Evolutionary conservation across 2,113 vertebrate species (phyloP), one percentile per base, ranked within the genome.

Genomic region (Bambusicola thoracicus): DNA sequence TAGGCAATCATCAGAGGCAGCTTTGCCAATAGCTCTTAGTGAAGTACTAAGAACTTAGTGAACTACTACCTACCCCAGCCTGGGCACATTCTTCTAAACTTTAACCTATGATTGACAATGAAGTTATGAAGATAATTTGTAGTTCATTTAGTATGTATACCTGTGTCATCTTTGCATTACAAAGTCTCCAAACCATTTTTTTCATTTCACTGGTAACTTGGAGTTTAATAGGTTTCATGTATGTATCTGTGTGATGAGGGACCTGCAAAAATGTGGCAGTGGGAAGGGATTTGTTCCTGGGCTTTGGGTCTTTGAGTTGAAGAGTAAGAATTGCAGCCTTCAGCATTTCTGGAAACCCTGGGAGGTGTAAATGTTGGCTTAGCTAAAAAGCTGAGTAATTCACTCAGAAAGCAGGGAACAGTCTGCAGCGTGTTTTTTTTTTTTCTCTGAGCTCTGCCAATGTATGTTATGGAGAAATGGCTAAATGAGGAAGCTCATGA

Each of bases 401-500:
- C 91, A 92, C 87, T 89, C 34, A 38, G 92, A 87, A 94, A 96
- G 92, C 75, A 91, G 89, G 69, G 84, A 93, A 94, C 75, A 94
- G 89, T 90, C 75, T 96, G 89, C 75, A 85, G 72, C 61, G 59
- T 66, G 80, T 7, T 1, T 20, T 48, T 7, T 1, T 20, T 48
- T 48, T 2, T 4, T 4, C 40, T 80, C 70, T 82, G 63, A 74
- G 89, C 65, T 91, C 87, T 95, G 93, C 91, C 89, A 92, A 92
- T 94, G 91, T 94, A 90, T 97, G 72, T 95, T 94, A 94, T 87
- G 91, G 92, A 95, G 94, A 96, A 89, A 92, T 69, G 91, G 84
- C 96, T 94, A 96, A 96, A 96, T 92, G 85, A 93, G 93, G 93
- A 95, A 95, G 85, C 73, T 91, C 91, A 92, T 95, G 93, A 94